Base-by-base conservation (phyloP, 2,797 vertebrate genomes). In the Scolopax rusticola region DNA sequence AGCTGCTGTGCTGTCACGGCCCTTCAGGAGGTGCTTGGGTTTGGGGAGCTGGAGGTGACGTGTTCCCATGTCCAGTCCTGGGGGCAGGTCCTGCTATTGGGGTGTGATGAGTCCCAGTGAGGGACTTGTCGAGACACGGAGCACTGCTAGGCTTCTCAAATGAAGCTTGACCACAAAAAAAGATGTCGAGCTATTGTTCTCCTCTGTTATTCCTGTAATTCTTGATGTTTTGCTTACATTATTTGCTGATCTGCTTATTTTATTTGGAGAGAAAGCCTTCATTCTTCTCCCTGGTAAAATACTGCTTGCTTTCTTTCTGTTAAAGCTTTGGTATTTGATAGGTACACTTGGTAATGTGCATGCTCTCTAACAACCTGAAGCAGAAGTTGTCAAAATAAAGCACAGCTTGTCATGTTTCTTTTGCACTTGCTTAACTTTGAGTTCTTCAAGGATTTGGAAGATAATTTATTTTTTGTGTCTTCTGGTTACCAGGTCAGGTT, bases 101-200 rank as follows among this genome's bases (percentile, higher is more conserved):
- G 28, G 24, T 40, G 12, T 20, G 8, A 2, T 17, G 51, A 61
- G 71, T 36, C 27, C 7, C 2, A 2, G 2, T 1, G 43, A 32
- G 76, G 38, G 17, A 2, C 19, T 2, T 11, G 41, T 4, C 28
- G 20, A 38, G 87, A 38, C n/a, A 2, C 38, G 9, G 61, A 30
- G 59, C 6, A 2, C 43, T 70, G 71, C 67, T 81, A 18, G 63
- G 43, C 48, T 65, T 63, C 43, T 54, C 69, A 10, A 6, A 11
- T 27, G 19, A 27, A 56, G 45, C 70, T 64, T 78, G 69, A 69
- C 74, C 38, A 9, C 65, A 12, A 32, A 61, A 61, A 21, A 21
- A 14, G 3, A 12, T 53, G 11, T n/a, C 2, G 40, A 71, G 65
- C 86, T 84, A 2, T 78, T 91, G 85, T 94, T 89, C 45, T 50